Evolutionary conservation across 2,888 invertebrate species (phyloP).

Genomic region (Caenorhabditis macrosperma): DNA sequence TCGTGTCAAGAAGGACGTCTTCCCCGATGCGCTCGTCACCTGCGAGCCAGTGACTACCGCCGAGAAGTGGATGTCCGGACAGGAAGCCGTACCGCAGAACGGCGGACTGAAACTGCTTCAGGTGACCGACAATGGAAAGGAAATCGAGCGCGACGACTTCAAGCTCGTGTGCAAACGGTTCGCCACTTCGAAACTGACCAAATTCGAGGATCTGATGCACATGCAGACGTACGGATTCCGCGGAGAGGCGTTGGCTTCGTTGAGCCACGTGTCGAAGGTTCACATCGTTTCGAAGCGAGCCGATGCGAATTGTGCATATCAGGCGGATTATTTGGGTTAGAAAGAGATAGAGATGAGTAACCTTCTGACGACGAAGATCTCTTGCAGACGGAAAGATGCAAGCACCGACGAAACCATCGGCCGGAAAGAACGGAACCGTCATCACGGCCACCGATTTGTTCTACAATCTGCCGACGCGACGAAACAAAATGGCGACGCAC

Average conservation of each 20-base stretch:
- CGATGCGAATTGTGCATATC: constrained; percentile 67
- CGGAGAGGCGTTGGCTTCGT: constrained; percentile 92
- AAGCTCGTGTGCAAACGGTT: constrained; percentile 96
- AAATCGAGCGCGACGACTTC: constrained; percentile 86
- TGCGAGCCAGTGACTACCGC: constrained; percentile 89
- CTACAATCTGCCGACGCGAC: constrained; percentile 83
- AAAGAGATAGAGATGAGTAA: background rate
- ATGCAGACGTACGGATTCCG: constrained; percentile 96
- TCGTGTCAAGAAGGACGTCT: constrained; percentile 94
- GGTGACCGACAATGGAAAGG: constrained; percentile 81
- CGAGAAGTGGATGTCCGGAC: constrained; percentile 85
- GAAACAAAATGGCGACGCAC: constrained; percentile 56
- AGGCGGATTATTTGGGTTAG: constrained; percentile 70
- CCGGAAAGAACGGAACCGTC: constrained; percentile 87
- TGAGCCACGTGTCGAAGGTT: constrained; percentile 64
- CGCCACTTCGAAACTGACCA: constrained; percentile 92
- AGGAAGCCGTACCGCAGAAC: constrained; percentile 83
- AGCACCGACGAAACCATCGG: constrained; percentile 88
- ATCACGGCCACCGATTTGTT: constrained; percentile 91
- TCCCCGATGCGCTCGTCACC: constrained; percentile 91
- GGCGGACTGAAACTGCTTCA: constrained; percentile 91
- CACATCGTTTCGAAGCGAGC: constrained; percentile 66
- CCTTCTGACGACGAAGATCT: too few relatives aligned
- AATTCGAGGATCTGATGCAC: constrained; percentile 85
- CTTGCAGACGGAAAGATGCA: constrained; percentile 87